These are phyloP conservation scores for Pangasianodon gigas DNA, from an alignment of 2,113 vertebrate species.

Conservation along the genomic window DNA sequence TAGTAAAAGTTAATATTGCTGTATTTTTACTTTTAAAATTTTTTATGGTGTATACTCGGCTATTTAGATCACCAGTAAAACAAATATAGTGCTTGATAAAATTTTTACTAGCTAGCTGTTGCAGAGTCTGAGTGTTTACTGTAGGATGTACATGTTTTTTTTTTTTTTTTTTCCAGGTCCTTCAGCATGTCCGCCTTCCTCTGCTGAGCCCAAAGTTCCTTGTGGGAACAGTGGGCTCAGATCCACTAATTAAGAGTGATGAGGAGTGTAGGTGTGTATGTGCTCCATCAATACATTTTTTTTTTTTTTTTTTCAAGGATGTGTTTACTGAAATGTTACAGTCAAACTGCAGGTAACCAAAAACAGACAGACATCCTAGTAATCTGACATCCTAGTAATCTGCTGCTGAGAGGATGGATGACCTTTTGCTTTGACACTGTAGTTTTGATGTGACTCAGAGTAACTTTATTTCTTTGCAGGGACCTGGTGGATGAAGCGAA, in stretches of 20 bases:
- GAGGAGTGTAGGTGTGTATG: conserved; percentile 90
- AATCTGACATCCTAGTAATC: not conserved
- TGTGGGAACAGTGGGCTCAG: conserved; percentile 95
- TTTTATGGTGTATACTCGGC: not conserved
- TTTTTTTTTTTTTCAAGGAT: not conserved
- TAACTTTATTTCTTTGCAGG: conserved; percentile 65
- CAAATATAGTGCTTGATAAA: not conserved
- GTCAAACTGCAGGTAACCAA: not conserved
- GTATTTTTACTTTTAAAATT: not conserved
- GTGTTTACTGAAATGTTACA: not conserved
- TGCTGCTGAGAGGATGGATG: not conserved
- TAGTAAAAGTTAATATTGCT: not conserved
- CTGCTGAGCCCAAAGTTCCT: conserved; percentile 97
- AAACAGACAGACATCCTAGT: not conserved
- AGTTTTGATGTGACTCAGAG: not conserved
- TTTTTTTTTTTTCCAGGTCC: conserved; percentile 75
- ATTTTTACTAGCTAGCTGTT: not conserved
- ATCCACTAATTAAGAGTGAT: conserved; percentile 98
- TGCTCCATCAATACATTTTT: not conserved
- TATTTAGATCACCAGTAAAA: not conserved
- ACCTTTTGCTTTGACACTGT: not conserved
- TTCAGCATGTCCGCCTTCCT: conserved; percentile 93
- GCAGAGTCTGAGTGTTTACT: not conserved
- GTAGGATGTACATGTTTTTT: not conserved
- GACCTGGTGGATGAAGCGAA: conserved; percentile 98